phyloP scores from a whole-genome alignment of 64 coral and sea anemone genomes.

The Anthopleura sola region DNA sequence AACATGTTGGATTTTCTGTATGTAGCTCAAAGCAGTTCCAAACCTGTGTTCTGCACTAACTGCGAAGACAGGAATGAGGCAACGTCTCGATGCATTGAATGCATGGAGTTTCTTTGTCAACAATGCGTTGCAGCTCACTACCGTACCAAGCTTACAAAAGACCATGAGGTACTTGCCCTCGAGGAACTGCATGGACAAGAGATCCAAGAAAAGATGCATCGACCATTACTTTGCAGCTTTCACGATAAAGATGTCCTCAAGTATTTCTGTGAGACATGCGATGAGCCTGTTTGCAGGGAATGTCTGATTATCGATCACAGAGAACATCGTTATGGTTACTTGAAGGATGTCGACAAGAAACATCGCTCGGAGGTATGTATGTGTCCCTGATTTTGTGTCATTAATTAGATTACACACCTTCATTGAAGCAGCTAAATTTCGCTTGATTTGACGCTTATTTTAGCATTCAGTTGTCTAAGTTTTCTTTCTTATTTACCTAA shows the following conservation, averaged over 20 bases:
- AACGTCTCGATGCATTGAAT: conserved; percentile 78
- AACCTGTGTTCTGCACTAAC: conserved; percentile 84
- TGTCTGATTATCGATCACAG: conserved; percentile 96
- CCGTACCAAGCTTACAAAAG: conserved; percentile 84
- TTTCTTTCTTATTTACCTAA: no score
- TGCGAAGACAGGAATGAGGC: conserved; percentile 77
- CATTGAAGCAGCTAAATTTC: no score
- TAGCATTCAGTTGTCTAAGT: no score
- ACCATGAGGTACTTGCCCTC: conserved; percentile 87
- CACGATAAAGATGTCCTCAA: conserved; percentile 88
- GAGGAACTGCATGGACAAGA: conserved; percentile 81
- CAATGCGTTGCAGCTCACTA: conserved; percentile 88
- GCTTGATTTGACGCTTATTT: no score
- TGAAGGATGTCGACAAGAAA: conserved; percentile 96
- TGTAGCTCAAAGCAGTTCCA: conserved; percentile 72
- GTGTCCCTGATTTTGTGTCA: not conserved
- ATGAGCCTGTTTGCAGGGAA: conserved; percentile 88
- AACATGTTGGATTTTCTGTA: conserved; percentile 98
- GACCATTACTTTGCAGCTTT: conserved; percentile 65
- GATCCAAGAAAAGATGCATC: conserved; percentile 78
- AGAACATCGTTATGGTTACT: conserved; percentile 87
- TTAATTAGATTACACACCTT: no score
- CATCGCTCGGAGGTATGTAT: conserved; percentile 82
- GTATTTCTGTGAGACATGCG: conserved; percentile 93
- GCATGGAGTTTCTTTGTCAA: conserved; percentile 92